A percentile compares a stretch with the other conserved stretches of the same genome.
Conservation (phyloP, 2,888 invertebrate species). For the Torymus tubicola region DNA sequence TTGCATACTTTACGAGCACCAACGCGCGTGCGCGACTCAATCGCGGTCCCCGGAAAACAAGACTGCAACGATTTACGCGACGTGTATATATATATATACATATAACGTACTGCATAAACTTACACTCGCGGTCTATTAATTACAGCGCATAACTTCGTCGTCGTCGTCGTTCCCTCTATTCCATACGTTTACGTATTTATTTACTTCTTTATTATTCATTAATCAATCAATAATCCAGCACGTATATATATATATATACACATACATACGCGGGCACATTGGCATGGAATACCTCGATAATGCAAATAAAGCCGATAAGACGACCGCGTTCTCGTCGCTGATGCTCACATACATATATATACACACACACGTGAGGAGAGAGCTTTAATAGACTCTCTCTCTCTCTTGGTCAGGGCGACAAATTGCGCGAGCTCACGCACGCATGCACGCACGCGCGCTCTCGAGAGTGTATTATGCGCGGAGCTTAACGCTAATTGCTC, state of each 20-base stretch:
- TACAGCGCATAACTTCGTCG: constrained; percentile 9
- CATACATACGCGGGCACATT: not conserved
- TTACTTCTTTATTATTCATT: constrained; percentile 52
- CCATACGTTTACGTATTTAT: constrained; percentile 4
- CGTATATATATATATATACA: too few species aligned
- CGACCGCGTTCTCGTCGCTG: not conserved
- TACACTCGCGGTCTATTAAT: constrained; percentile 44
- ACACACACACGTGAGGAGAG: not conserved
- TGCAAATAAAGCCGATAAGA: constrained; percentile 56
- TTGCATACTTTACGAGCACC: constrained; percentile 17
- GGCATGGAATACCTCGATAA: constrained; percentile 43
- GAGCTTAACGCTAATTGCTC: constrained; percentile 49
- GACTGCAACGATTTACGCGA: not conserved
- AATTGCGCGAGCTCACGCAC: constrained; percentile 52
- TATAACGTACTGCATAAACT: not conserved
- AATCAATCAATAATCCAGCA: constrained; percentile 53
- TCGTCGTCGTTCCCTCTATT: not conserved
- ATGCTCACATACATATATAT: not conserved
- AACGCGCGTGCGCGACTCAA: constrained; percentile 13
- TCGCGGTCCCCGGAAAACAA: constrained; percentile 2
- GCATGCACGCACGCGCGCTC: not conserved
- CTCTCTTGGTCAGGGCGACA: constrained; percentile 29
- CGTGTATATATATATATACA: not conserved
- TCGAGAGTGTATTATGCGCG: constrained; percentile 28
- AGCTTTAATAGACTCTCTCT: constrained; percentile 48